Evolutionary conservation across 92 coral and sea anemone species (phyloP).

Genomic region (Epizoanthus stellaris): DNA sequence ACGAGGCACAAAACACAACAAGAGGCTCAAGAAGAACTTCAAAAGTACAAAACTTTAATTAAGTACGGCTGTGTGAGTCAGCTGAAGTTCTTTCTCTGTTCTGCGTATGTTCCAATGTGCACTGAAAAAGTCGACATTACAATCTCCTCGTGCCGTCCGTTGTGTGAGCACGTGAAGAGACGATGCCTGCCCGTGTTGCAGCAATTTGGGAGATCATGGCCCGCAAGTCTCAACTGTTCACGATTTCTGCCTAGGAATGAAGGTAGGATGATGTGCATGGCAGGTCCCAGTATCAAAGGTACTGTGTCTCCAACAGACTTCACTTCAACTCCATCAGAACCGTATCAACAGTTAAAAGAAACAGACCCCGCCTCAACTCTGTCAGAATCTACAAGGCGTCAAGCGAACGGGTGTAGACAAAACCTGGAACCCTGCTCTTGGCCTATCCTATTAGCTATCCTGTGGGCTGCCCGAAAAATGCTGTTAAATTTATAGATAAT

Average conservation of each 20-base stretch:
- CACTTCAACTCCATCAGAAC: conserved; percentile 16
- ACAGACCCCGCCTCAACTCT: too few relatives aligned
- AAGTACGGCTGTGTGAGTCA: conserved; percentile 81
- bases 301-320: conserved; percentile 22
- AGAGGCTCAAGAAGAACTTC: conserved; percentile 73
- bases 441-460: too few relatives aligned
- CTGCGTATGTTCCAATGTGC: conserved; percentile 96
- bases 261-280: conserved; percentile 89
- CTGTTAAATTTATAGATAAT: too few relatives aligned
- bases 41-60: conserved; percentile 74
- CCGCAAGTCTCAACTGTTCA: conserved; percentile 80
- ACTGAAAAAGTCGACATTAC: conserved; percentile 71
- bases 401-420: too few relatives aligned
- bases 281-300: conserved; percentile 78
- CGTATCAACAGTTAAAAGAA: too few relatives aligned
- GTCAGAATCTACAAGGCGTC: too few relatives aligned
- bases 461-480: too few relatives aligned
- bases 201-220: conserved; percentile 92
- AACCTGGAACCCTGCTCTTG: too few relatives aligned
- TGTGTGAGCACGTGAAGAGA: conserved; percentile 90
- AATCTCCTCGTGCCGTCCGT: conserved; percentile 93
- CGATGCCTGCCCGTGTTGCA: conserved; percentile 84
- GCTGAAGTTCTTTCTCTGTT: conserved; percentile 89
- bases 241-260: conserved; percentile 72
- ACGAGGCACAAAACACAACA: conserved; percentile 82